Evolutionary conservation across 92 coral and sea anemone species (phyloP), one percentile per base, ranked within the genome.

Genomic region (Palythoa grandis): DNA sequence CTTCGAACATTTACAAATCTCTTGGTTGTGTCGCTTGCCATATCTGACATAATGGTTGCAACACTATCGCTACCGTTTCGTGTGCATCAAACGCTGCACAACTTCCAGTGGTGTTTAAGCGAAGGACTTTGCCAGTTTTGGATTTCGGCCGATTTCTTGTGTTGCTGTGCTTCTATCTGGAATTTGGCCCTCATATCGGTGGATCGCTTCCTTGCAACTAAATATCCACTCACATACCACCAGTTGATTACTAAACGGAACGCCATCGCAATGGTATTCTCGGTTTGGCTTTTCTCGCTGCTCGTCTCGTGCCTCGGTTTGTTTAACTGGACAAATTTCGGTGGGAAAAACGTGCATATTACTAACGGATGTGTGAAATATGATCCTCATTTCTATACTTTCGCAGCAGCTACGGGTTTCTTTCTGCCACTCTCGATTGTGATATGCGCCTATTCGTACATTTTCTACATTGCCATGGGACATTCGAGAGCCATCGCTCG

Each of bases 401-500:
- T 96, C 29, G 95, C 95, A 8, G 86, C 98, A 5, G 17, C 67
- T 11, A 84, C 91, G 3, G 99, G 99, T 11, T 93, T 96, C 47
- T 92, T 95, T 71, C 82, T 95, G 11, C 99, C 99, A 3, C 88
- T 96, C 13, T 79, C 73, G 11, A 75, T 96, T 39, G 88, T 96
- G 2, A 50, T 93, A 12, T 71, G 88, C 14, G 94, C 98, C 7
- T 96, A 96, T 65, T 91, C 98, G 6, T 91, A 95, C 54, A 94
- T 96, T 17, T 95, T 96, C 68, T 90, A 90, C 40, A 83, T 96
- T 58, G 95, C 99, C 38, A 78, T 93, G 72, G 92, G 93, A 35
- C 99, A 96, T 78, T 91, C 94, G 65, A 89, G 98, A 23, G 97
- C 95, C 9, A 95, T 95, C 71, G 87, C 95, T 24, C 86, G 88